Evolutionary conservation across 1,140 invertebrate species (phyloP), one percentile per base, ranked within the genome.

Genomic region (Drosophila pandora): DNA sequence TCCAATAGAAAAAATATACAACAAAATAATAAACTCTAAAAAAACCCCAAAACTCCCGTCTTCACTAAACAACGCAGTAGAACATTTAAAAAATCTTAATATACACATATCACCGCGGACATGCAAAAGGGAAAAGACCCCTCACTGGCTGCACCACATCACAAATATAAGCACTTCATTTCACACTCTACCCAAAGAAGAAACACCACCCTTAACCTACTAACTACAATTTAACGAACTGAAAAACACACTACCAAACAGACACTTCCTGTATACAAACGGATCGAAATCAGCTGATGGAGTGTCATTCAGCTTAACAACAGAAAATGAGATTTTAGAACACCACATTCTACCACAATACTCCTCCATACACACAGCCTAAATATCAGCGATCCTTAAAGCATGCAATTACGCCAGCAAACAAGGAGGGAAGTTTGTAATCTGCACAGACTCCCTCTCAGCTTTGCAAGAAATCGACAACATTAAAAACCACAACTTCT

Each of bases 401-500:
- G n/a, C n/a, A n/a, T n/a, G n/a, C n/a, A 17, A 22, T n/a, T 50
- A 50, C 12, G 48, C 48, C 48, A 50, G 28, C 12, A 30, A 22
- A 30, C 2, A 12, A 8, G 7, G 23, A 50, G 48, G 23, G 28
- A 32, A 50, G 10, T 37, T 37, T 37, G 34, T 8, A 9, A 37
- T 37, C 1, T 50, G 48, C 5, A 28, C 48, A 6, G 48, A 28
- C 23, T 50, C 48, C 25, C 25, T 28, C 0, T 50, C 25, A 25
- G 22, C 48, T 8, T 8, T n/a, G n/a, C 9, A 4, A 30, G 48
- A 23, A 3, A 3, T 50, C 28, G 12, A 8, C 3, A 37, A 48
- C 28, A 47, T 2, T 9, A 58, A 48, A 10, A 48, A 41, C 32
- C 57, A 60, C 17, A 39, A 50, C 28, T 50, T 17, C 9, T 50